Conservation (phyloP, 2,113 vertebrate species). For the Todiramphus chloris region DNA sequence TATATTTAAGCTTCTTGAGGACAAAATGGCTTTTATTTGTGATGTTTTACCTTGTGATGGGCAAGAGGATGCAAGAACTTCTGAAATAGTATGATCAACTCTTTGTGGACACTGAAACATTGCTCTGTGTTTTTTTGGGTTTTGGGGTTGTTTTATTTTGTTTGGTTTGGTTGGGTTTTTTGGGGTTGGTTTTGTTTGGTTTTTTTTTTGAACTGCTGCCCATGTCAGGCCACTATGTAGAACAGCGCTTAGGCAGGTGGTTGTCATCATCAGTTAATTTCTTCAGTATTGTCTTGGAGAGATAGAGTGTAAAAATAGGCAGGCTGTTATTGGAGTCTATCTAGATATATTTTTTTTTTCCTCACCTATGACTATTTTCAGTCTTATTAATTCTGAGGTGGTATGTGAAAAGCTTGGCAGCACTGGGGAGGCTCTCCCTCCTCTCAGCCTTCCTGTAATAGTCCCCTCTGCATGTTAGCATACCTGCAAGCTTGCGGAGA, state of each 20-base stretch:
- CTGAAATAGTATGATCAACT: neutral
- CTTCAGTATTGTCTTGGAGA: neutral
- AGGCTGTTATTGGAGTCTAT: neutral
- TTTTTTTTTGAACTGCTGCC: neutral
- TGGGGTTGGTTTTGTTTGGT: too few species aligned
- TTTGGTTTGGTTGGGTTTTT: neutral
- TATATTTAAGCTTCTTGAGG: neutral
- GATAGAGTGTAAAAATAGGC: neutral
- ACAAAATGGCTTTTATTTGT: neutral
- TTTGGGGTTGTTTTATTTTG: too few species aligned
- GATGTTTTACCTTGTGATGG: neutral
- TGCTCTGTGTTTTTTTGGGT: neutral
- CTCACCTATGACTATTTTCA: neutral
- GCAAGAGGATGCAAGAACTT: neutral
- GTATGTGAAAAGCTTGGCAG: neutral
- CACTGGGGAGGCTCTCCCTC: fast-evolving
- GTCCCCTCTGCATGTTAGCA: neutral
- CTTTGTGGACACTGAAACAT: neutral
- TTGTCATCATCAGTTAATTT: neutral
- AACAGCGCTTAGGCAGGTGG: neutral
- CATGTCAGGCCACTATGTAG: neutral
- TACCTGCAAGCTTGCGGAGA: neutral
- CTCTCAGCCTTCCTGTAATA: neutral
- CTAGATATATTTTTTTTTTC: neutral
- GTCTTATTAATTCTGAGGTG: neutral